Base-by-base conservation (phyloP, 2,797 vertebrate genomes). In the Vireo griseus region DNA sequence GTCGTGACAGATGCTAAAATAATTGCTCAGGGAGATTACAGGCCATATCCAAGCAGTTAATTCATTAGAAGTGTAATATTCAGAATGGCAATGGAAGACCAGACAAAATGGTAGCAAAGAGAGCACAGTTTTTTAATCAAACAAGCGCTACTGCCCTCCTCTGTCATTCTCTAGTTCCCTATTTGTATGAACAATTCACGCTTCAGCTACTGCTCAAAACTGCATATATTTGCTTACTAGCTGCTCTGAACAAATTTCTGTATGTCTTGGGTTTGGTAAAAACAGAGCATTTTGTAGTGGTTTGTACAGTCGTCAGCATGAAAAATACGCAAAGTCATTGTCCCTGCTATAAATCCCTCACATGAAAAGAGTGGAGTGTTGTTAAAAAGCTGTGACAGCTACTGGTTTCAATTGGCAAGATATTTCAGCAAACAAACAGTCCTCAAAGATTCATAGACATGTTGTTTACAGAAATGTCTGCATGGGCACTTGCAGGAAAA, bases 21-120 rank as follows among this genome's bases (percentile, higher is more conserved):
- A 95, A 95, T 95, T 93, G 84, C 92, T 97, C 78, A 68, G 93
- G 94, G 93, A 94, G 67, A 91, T 85, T 89, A 85, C 68, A 95
- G 75, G 78, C 84, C 81, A 88, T 79, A 95, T 68, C 81, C 51
- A 74, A 92, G 72, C 73, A 93, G 88, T 83, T 96, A 92, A 95
- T 91, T 95, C 81, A 83, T 91, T 93, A 95, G 57, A 76, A 94
- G 33, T 45, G 47, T 18, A 89, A 89, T 93, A 72, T 88, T 89
- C 78, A 67, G 78, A 68, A 65, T 68, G 52, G 78, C 65, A 92
- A 51, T 39, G 61, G 84, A 72, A 1, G 4, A 82, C 45, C 21
- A 80, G 57, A 71, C 77, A 94, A 95, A 90, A 94, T 74, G 65
- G 86, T 58, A 90, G 80, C 44, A 80, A 74, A 79, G 51, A 82